Evolutionary conservation across 1,140 invertebrate genomes (phyloP).

Genomic region (Philaenus spumarius): DNA sequence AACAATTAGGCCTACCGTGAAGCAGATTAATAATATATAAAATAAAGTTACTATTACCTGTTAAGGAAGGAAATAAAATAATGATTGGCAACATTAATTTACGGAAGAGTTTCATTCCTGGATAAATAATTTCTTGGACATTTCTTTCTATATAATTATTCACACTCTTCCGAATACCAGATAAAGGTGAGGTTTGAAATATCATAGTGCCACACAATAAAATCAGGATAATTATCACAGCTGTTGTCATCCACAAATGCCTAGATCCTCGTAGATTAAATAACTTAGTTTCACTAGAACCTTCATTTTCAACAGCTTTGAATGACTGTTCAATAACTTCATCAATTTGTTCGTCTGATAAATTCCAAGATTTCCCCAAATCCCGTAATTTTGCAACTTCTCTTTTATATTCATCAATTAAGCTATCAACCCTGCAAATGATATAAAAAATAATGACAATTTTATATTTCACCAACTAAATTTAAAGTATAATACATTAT

Average conservation of each 20-base stretch:
- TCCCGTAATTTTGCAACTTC: conserved; percentile 33
- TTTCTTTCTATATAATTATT: conserved; percentile 51
- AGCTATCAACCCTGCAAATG: not conserved
- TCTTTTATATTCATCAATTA: conserved; percentile 27
- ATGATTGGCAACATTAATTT: conserved; percentile 55
- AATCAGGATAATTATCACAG: too few relatives aligned
- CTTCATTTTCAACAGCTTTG: conserved; percentile 36
- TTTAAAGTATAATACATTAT: too few relatives aligned
- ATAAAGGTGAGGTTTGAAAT: conserved; percentile 1
- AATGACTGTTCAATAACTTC: conserved; percentile 47
- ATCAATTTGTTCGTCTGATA: conserved; percentile 46
- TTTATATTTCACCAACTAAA: too few relatives aligned
- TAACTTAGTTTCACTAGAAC: not conserved
- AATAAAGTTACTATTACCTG: conserved; percentile 42
- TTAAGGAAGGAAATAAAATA: conserved; percentile 50
- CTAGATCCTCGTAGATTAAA: too few relatives aligned
- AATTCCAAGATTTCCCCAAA: conserved; percentile 36
- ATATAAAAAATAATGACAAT: not conserved
- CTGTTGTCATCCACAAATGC: too few relatives aligned
- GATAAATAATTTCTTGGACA: conserved; percentile 62
- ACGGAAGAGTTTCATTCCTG: conserved; percentile 51
- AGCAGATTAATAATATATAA: conserved; percentile 10
- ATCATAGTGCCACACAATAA: not conserved
- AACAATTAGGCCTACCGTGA: too few relatives aligned
- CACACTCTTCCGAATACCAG: conserved; percentile 37